These are phyloP conservation scores for Altica lythri DNA, from an alignment of 2,888 invertebrate genomes.

Conservation along the genomic window DNA sequence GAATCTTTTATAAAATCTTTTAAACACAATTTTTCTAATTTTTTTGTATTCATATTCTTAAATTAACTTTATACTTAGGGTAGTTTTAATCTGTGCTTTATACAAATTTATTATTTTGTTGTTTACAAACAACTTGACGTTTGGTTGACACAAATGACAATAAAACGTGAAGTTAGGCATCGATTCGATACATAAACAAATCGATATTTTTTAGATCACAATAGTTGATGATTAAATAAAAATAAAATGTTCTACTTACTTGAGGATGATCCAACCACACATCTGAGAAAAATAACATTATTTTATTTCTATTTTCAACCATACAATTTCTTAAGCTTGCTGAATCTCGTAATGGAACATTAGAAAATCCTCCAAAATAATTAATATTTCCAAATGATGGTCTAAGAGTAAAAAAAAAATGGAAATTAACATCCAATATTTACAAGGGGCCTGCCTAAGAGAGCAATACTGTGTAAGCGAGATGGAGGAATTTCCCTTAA, in stretches of 20 bases:
- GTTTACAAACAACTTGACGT: background rate
- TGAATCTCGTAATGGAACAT: slow-evolving; percentile 73
- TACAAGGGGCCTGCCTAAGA: too few species aligned
- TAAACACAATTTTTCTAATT: slow-evolving; percentile 24
- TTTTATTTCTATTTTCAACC: slow-evolving; percentile 74
- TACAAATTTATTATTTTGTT: background rate
- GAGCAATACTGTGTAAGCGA: too few species aligned
- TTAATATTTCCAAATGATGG: slow-evolving; percentile 83
- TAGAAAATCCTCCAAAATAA: slow-evolving; percentile 85
- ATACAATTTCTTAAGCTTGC: slow-evolving; percentile 74
- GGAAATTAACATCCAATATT: too few species aligned
- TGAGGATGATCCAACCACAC: slow-evolving; percentile 86
- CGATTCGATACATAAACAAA: too few species aligned
- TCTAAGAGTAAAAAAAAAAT: slow-evolving; percentile 49
- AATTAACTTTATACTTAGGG: slow-evolving; percentile 1
- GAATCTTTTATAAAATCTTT: slow-evolving; percentile 27
- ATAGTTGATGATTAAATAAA: background rate
- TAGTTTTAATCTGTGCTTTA: too few species aligned
- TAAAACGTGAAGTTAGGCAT: too few species aligned
- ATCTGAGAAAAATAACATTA: slow-evolving; percentile 91
- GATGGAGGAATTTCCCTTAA: too few species aligned
- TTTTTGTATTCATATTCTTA: slow-evolving; percentile 21
- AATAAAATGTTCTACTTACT: slow-evolving; percentile 57
- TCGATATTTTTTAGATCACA: background rate
- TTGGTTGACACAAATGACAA: slow-evolving; percentile 3